Evolutionary conservation across 2,113 vertebrate species (phyloP), one percentile per base, ranked within the genome.

Genomic region (Forbesichthys agassizii): DNA sequence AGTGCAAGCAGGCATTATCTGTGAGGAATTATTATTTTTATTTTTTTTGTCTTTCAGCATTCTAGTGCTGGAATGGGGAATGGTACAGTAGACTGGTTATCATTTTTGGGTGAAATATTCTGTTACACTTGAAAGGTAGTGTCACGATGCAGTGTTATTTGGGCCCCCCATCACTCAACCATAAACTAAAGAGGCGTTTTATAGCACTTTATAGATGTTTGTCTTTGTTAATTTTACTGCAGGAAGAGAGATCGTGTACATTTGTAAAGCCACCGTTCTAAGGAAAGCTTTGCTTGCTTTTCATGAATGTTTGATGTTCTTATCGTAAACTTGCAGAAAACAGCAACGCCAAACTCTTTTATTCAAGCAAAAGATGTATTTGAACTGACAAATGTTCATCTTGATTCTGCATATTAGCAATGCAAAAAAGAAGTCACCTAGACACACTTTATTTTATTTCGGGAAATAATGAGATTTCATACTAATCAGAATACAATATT

Each of bases 141-240:
- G 20, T 20, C 20, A 20, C 20, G 20, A 20, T 20, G 20, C 20
- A 20, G 3, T 27, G 27, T 27, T 27, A 3, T 27, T 27, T 27
- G 36, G 36, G 36, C 7, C 7, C 5, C 36, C 36, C 36, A 5
- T 42, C 36, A 46, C 6, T 64, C 48, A 58, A 59, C 11, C 3
- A 3, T 55, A 66, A 68, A 48, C 27, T 62, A 66, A 27, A 3
- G 36, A 54, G 61, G 3, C 5, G 9, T 64, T 76, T 77, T 60
- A 63, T 61, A 66, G 81, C 81, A 81, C 81, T 87, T 88, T 87
- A 84, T 73, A 53, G 16, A 9, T 33, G 63, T 62, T 27, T 1
- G 16, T 56, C 16, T 56, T 56, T 56, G 42, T 58, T 48, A 36
- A 13, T 14, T 52, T 9, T 13, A 27, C 27, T 58, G 49, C 70